These are phyloP conservation scores for Gephyroberyx darwinii DNA, from an alignment of 2,797 vertebrate genomes.

Conservation along the genomic window DNA sequence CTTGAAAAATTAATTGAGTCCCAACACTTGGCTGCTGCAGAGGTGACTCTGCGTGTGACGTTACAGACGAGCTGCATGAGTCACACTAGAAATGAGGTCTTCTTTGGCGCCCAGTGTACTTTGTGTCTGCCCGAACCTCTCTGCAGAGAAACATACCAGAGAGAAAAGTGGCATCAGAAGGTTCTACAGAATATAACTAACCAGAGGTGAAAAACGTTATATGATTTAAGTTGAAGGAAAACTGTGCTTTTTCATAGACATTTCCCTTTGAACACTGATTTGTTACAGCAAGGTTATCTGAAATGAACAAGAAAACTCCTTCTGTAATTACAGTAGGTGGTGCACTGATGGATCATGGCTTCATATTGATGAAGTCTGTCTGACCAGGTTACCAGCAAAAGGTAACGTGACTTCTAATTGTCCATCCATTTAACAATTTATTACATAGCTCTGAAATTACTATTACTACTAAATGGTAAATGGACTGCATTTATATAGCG, in stretches of 20 bases:
- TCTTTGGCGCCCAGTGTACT: constrained; percentile 92
- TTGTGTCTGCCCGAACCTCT: constrained; percentile 91
- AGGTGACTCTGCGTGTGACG: not conserved
- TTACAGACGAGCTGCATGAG: constrained; percentile 33
- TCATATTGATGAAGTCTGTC: not conserved
- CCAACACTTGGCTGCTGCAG: constrained; percentile 35
- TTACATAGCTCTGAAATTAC: too few relatives aligned
- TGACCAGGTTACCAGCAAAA: not conserved
- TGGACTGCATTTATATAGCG: too few relatives aligned
- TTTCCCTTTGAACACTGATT: too few relatives aligned
- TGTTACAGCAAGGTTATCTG: not conserved
- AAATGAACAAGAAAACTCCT: not conserved
- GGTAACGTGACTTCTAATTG: not conserved
- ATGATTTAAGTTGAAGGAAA: too few relatives aligned
- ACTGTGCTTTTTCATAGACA: too few relatives aligned
- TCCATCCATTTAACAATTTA: not conserved
- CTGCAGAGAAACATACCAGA: constrained; percentile 73
- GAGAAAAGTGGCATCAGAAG: constrained; percentile 18
- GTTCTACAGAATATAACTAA: constrained; percentile 5
- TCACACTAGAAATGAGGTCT: constrained; percentile 86
- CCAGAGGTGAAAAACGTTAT: constrained; percentile 7
- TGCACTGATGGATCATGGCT: not conserved
- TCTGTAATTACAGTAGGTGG: too few relatives aligned
- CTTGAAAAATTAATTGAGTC: constrained; percentile 36
- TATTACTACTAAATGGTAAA: too few relatives aligned